Percentiles rank a stretch among this genome's conserved stretches.
phyloP scores from a whole-genome alignment of 2,888 invertebrate genomes.

The Metalampra italica region DNA sequence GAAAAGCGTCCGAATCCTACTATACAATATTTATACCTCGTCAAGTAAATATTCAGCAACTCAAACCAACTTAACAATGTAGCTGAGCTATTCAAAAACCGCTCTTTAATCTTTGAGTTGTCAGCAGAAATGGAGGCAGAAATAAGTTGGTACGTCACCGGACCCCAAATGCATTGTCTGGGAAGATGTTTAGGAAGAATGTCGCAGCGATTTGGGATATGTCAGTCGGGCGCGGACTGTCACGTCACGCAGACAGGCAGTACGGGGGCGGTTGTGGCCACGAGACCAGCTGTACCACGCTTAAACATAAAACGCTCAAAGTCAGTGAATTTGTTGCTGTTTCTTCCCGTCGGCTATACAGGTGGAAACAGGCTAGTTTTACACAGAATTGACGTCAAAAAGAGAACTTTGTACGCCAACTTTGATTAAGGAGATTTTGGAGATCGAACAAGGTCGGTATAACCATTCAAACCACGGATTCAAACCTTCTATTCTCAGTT shows the following conservation, averaged over 20 bases:
- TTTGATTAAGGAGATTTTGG: no score
- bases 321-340: no score
- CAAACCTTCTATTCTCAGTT: no score
- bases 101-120: neutral
- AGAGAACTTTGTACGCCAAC: no score
- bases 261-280: slow-evolving; percentile 36
- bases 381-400: no score
- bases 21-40: no score
- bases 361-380: no score
- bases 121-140: neutral
- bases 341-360: no score
- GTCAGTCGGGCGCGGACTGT: slow-evolving; percentile 62
- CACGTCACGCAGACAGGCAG: slow-evolving; percentile 40
- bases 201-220: slow-evolving; percentile 72
- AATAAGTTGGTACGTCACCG: neutral
- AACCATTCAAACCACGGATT: no score
- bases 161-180: slow-evolving; percentile 3
- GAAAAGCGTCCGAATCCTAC: no score
- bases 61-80: neutral
- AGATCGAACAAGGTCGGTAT: no score
- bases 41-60: neutral
- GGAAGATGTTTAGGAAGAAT: slow-evolving; percentile 28
- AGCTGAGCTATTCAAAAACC: neutral
- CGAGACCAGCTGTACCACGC: slow-evolving; percentile 18
- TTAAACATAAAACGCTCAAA: no score